phyloP scores from a whole-genome alignment of 2,797 vertebrate species.

The Sylvilagus floridanus region DNA sequence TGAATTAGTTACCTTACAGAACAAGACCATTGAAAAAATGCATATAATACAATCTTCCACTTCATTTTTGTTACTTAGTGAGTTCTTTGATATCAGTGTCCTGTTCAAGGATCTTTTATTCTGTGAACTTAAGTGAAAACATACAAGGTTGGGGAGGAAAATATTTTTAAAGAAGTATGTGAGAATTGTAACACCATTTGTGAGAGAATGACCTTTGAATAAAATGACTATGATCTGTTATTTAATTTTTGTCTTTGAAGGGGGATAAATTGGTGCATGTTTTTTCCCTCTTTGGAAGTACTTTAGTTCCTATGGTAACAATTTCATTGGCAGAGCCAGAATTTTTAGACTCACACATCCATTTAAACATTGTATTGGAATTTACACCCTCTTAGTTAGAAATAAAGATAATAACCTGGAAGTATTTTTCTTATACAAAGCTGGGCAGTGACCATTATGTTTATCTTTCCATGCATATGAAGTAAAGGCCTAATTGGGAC shows the following conservation, averaged over 20 bases:
- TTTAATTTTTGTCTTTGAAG: conserved; percentile 69
- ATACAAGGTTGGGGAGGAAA: neutral
- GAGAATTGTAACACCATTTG: conserved; percentile 30
- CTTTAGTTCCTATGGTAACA: conserved; percentile 78
- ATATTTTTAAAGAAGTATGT: conserved; percentile 34
- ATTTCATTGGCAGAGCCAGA: conserved; percentile 53
- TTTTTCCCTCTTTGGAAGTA: conserved; percentile 46
- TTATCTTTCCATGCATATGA: neutral
- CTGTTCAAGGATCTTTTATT: neutral
- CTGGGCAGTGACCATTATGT: neutral
- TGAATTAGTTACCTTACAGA: neutral
- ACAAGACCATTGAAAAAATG: neutral
- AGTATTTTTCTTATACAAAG: neutral
- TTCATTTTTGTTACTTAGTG: neutral
- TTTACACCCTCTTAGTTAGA: conserved; percentile 46
- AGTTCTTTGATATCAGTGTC: neutral
- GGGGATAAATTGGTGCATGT: neutral
- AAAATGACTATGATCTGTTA: conserved; percentile 60
- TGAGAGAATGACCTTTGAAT: conserved; percentile 57
- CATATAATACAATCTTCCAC: neutral
- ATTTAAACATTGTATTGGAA: conserved; percentile 58
- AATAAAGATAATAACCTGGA: conserved; percentile 16
- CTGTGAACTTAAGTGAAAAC: neutral
- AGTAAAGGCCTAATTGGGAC: neutral
- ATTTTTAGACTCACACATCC: conserved; percentile 47